Base-by-base conservation (phyloP, 1,140 invertebrate genomes). In the Lethrus apterus region DNA sequence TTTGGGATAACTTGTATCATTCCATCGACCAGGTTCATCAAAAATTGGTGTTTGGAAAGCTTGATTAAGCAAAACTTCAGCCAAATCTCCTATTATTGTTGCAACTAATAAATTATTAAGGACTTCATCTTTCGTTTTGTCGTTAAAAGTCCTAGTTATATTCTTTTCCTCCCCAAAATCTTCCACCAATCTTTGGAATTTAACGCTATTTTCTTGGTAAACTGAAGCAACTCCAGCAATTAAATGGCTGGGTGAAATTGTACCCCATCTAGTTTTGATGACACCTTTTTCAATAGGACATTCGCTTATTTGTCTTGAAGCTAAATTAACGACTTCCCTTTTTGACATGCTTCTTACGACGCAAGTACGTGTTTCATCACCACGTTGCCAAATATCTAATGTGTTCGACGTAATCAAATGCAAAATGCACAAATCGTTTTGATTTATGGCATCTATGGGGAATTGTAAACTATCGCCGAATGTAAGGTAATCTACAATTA, bases 61-160 rank as follows among this genome's bases (percentile, higher is more conserved):
- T 60, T 81, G 78, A 49, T 76, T 73, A 4, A 82, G 62, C 11
- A 73, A 67, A 26, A 78, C 70, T 64, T 81, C 77, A 5, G 77
- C 79, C 47, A 83, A 63, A 57, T 82, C 78, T 30, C 79, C 79
- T 76, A 74, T 76, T 18, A 81, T 52, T 10, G 79, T 78, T n/a
- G 76, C 69, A 18, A 73, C 68, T 72, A 75, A 79, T 30, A 73
- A 50, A 52, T 75, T 80, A 45, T 71, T 73, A 54, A 79, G 24
- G 58, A 55, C n/a, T 62, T 59, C 5, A 15, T 9, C 11, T 14
- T 13, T 32, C 10, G 17, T 7, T 3, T 43, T 44, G 8, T 48
- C 19, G 26, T 49, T 44, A 26, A 23, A 18, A 3, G 11, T 32
- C 3, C 20, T 9, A 7, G 51, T 42, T 20, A 40, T 40, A 13